Evolutionary conservation across 2,797 vertebrate species (phyloP), one percentile per base, ranked within the genome.

Genomic region (Lacerta agilis): DNA sequence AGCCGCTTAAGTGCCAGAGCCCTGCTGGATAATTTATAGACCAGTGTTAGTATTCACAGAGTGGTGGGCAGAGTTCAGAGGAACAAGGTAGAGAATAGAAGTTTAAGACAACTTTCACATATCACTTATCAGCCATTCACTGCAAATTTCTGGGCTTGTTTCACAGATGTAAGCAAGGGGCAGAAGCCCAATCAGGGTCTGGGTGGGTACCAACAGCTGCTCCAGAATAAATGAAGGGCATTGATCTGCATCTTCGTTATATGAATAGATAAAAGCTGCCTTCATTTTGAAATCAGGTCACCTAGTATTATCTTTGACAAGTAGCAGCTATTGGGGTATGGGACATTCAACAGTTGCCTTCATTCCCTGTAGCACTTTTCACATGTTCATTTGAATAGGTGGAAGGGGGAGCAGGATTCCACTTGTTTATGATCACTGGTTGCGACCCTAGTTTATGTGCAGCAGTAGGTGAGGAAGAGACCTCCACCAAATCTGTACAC

Each of bases 21-120:
- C 90, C 93, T 89, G 73, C 90, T 97, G 90, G 96, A 96, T 96
- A 96, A 97, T 95, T 96, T 96, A 97, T 96, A 90, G 92, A 87
- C 93, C 93, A 90, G 91, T 72, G 9, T 86, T 95, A 96, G 95
- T 91, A 96, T 94, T 95, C 95, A 95, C 87, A 91, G 91, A 94
- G 82, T 38, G 0, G 49, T 89, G 90, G 94, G 84, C 93, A 96
- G 89, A 95, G 96, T 96, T 97, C 94, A 97, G 93, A 96, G 87
- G 90, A 96, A 95, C 0, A 49, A 93, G 82, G 91, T 92, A 49
- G 88, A 94, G 77, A 94, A 96, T 79, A 87, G 86, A 96, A 94
- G 83, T 95, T 95, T 89, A 87, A 95, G 76, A 92, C 88, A 91
- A 81, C 79, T 89, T 85, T 18, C 78, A 77, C 79, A 69, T 82